Evolutionary conservation across 1,140 invertebrate species (phyloP), one percentile per base, ranked within the genome.

Genomic region (Chrysomallon squamiferum): DNA sequence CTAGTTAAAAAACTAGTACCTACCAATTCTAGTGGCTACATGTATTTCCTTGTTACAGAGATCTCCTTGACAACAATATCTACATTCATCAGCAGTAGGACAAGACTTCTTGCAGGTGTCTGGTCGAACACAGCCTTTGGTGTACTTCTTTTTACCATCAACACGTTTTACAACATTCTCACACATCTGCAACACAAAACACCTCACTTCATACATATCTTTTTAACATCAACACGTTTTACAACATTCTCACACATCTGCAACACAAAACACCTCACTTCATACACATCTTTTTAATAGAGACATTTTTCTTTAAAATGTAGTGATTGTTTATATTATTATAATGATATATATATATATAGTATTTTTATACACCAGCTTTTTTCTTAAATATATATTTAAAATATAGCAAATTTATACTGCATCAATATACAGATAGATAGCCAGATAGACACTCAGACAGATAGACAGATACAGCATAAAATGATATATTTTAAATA

Each of bases 161-260:
- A 11, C 50, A 25, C 25, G 25, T 22, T 54, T 54, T 30, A 54
- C 20, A 30, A 54, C 22, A 27, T 30, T 54, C 50, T 54, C 25
- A 54, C 50, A 54, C 50, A 54, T 54, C 50, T 54, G 50, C 15
- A 27, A 25, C 22, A 54, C 3, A 47, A n/a, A 15, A 54, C 25
- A 27, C 50, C n/a, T 13, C 22, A 4, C 25, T 54, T 54, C 18
- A 20, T 20, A 22, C 18, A 54, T 3, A 15, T 25, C 18, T 4
- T 54, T 15, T 54, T 54, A 30, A 15, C 50, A 9, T 25, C 20
- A 20, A 11, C 50, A 25, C 25, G 25, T 22, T 54, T 54, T 30
- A 54, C 20, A 30, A 54, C 22, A 27, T 30, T 54, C 50, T 54
- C 25, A 54, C 50, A 54, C 50, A 54, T 54, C 50, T 54, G 50